Percentiles rank a stretch among this genome's conserved stretches.
Evolutionary conservation across 2,797 vertebrate genomes (phyloP).

Genomic region (Etheostoma nigrum): DNA sequence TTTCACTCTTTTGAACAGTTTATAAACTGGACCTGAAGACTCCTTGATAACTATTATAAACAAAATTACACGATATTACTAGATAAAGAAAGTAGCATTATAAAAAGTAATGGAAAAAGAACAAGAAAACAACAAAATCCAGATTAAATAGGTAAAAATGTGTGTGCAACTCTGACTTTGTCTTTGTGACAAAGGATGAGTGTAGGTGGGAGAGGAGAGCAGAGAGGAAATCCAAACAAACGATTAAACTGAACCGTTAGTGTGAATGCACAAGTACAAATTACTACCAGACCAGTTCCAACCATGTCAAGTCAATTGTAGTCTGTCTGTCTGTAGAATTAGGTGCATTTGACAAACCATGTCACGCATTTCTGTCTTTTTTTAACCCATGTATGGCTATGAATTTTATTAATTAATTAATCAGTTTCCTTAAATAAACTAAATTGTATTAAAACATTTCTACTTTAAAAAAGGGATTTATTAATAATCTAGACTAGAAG

Average conservation of each 20-base stretch:
- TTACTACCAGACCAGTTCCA: neutral
- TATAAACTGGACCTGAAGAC: neutral
- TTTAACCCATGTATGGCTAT: too few species aligned
- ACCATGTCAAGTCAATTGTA: neutral
- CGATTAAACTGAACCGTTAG: neutral
- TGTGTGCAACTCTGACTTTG: neutral
- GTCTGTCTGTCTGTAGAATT: too few species aligned
- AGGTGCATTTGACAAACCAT: too few species aligned
- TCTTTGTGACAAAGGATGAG: neutral
- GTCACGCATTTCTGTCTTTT: too few species aligned
- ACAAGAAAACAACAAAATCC: neutral
- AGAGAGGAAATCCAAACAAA: constrained; percentile 2
- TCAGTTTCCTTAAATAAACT: too few species aligned
- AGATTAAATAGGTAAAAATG: neutral
- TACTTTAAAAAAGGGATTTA: too few species aligned
- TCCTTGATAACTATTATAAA: neutral
- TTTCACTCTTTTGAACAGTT: neutral
- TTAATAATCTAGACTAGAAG: too few species aligned
- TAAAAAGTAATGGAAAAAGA: neutral
- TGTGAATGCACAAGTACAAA: neutral
- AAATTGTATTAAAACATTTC: too few species aligned
- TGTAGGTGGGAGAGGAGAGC: neutral
- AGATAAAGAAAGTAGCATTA: neutral
- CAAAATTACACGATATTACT: constrained; percentile 3
- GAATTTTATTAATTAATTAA: too few species aligned